Base-by-base conservation (phyloP, 2,113 vertebrate genomes). In the Seriola quinqueradiata region DNA sequence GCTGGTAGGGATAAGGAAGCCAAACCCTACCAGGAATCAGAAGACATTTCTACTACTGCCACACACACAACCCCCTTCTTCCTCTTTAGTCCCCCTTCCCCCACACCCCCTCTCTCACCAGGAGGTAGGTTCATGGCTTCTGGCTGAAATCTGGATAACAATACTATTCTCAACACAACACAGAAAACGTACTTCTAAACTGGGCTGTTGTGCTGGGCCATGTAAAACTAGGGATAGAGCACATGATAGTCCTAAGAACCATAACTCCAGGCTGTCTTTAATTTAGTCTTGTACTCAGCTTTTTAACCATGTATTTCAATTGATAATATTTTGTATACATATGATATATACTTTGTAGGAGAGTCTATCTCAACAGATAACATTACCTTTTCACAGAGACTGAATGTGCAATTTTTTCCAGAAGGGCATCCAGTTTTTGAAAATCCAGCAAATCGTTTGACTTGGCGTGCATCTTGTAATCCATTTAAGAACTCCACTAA, bases 381-480 rank as follows among this genome's bases (percentile, higher is more conserved):
- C 54, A 61, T 95, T 95, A 96, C 95, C 95, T 96, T 94, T 95
- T 95, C 76, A 96, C 91, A 77, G 95, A 94, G 86, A 95, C 94
- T 21, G 95, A 95, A 91, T 95, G 95, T 68, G 95, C 94, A 89
- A 95, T 95, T 94, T 95, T 96, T 94, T 95, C 95, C 93, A 96
- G 90, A 66, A 96, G 95, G 78, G 95, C 94, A 83, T 96, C 95
- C 95, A 96, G 88, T 92, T 95, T 95, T 87, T 96, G 95, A 90
- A 96, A 96, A 95, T 95, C 95, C 95, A 95, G 91, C 88, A 96
- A 93, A 95, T 96, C 92, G 42, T 95, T 96, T 81, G 95, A 95
- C 85, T 96, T 96, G 89, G 95, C 94, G 87, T 95, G 95, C 95
- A 96, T 96, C 85, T 94, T 95, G 95, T 95, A 95, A 95, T 95